Evolutionary conservation across 2,888 invertebrate species (phyloP).

Genomic region (Phragmatobia fuliginosa): DNA sequence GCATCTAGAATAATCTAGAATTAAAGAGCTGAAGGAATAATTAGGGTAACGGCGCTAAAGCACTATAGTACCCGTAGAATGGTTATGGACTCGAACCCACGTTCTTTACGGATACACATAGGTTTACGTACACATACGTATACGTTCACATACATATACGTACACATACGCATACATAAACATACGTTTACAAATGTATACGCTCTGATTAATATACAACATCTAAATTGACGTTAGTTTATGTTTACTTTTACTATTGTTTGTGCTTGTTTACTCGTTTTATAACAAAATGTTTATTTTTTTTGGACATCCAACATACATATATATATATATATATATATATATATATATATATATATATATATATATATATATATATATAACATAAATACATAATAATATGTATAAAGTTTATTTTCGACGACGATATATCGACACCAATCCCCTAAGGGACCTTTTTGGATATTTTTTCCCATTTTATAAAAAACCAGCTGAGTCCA

Average conservation of each 20-base stretch:
- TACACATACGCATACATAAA: neutral
- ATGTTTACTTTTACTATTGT: too few relatives aligned
- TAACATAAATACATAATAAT: neutral
- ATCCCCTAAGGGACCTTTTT: too few relatives aligned
- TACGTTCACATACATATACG: neutral
- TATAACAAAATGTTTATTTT: too few relatives aligned
- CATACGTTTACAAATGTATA: too few relatives aligned
- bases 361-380: neutral
- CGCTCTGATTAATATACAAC: too few relatives aligned
- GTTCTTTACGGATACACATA: neutral
- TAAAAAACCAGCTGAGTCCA: too few relatives aligned
- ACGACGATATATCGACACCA: too few relatives aligned
- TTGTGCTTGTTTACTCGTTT: too few relatives aligned
- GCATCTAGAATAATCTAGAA: neutral
- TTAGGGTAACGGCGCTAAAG: neutral
- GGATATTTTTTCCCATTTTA: too few relatives aligned
- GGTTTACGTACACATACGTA: neutral
- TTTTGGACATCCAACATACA: too few relatives aligned
- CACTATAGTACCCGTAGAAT: neutral
- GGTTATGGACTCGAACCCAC: neutral
- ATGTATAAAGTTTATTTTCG: too few relatives aligned
- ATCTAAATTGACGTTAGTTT: too few relatives aligned
- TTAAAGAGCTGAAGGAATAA: neutral
- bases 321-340: neutral
- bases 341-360: neutral